Evolutionary conservation across 1,140 invertebrate genomes (phyloP), one percentile per base, ranked within the genome.

Genomic region (Nymphalis io): DNA sequence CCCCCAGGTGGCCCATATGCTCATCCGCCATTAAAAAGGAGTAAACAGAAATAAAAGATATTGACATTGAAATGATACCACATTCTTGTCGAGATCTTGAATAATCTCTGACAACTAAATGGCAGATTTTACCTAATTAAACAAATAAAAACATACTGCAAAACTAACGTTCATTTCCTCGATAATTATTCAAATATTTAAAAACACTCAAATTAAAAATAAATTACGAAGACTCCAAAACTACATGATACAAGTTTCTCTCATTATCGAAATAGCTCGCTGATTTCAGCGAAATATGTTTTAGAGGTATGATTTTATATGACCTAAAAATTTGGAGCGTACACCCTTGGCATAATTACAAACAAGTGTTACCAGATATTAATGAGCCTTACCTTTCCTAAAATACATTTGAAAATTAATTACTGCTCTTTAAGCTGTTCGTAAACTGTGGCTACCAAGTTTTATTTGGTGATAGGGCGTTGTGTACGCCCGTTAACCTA

Each of bases 291-390:
- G 44, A 18, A 46, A 46, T 42, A 42, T 6, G 44, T 46, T 46
- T 46, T 16, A 46, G 44, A 46, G 44, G 2, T 46, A 46, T 6
- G 44, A 46, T 42, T 42, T 42, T 42, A 42, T 46, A 16, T 46
- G 44, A 46, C 44, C 44, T 46, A 16, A 46, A 46, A 46, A 42
- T 3, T 42, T 13, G 12, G 15, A n/a, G 12, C 40, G 13, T 42
- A 46, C n/a, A n/a, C 44, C 44, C 44, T 46, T 46, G 44, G 44
- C 44, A 46, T 46, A 46, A 46, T 46, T 46, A 46, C 44, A 16
- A 46, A n/a, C 40, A 42, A 46, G 15, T 46, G 44, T 46, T 46
- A 46, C 44, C 44, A 15, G n/a, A 46, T n/a, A 46, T 46, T 16
- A 16, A 46, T 46, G 44, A n/a, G n/a, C 44, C 44, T 46, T 16